Percentiles rank a stretch among this genome's conserved stretches.
Evolutionary conservation across 2,797 vertebrate species (phyloP).

Genomic region (Sebastes alutus): DNA sequence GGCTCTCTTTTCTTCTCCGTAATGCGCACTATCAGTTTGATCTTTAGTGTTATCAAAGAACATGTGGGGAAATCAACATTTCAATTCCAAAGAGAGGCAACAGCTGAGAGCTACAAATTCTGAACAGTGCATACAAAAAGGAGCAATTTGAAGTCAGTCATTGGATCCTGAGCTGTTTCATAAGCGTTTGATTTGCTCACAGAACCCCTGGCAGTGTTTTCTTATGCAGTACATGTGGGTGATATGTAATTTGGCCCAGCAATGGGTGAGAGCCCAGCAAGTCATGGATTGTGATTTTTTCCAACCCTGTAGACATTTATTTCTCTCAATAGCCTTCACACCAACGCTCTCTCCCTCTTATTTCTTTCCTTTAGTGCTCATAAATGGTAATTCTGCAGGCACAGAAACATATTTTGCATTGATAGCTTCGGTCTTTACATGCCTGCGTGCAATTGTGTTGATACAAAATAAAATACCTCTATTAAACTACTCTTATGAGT

Average conservation of each 20-base stretch:
- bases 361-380: neutral
- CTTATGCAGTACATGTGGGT: slow-evolving; percentile 23
- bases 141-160: neutral
- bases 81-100: slow-evolving; percentile 35
- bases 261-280: slow-evolving; percentile 11
- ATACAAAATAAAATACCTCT: neutral
- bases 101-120: slow-evolving; percentile 23
- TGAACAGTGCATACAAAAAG: neutral
- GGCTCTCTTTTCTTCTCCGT: slow-evolving; percentile 30
- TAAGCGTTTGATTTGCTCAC: slow-evolving; percentile 11
- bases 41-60: slow-evolving; percentile 52
- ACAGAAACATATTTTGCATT: slow-evolving; percentile 2
- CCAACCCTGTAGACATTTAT: slow-evolving; percentile 12
- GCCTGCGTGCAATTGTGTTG: neutral
- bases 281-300: slow-evolving; percentile 30
- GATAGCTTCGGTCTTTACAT: neutral
- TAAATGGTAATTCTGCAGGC: slow-evolving; percentile 8
- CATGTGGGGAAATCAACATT: slow-evolving; percentile 30
- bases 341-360: neutral
- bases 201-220: slow-evolving; percentile 16
- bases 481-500: neutral
- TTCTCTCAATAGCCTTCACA: neutral
- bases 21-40: slow-evolving; percentile 22
- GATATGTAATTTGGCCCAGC: slow-evolving; percentile 26
- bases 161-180: slow-evolving; percentile 21